Base-by-base conservation (phyloP, 2,797 vertebrate genomes). In the Microchirus variegatus region DNA sequence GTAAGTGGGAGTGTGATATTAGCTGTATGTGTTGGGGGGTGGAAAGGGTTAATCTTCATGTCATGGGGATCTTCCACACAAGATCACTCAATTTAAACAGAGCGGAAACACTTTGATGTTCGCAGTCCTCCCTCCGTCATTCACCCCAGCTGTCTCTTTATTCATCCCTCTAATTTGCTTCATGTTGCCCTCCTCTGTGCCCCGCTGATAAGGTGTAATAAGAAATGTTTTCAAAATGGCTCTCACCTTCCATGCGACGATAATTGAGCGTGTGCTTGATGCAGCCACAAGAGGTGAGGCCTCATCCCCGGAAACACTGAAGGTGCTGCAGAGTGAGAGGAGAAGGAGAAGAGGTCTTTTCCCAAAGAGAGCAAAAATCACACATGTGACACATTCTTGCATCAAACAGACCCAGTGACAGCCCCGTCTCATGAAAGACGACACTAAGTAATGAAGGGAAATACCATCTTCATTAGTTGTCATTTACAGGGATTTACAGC, bases 191-290 rank as follows among this genome's bases (percentile, higher is more conserved):
- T 80, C 74, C 83, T 64, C 77, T 68, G 82, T 13, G 77, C 65
- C 77, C 68, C 70, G 4, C 77, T 42, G 88, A 91, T 91, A 90
- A 90, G 87, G 88, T 89, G 88, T 87, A 90, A 90, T 90, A 87
- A 87, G 89, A 88, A 89, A 84, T 82, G 84, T 87, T 89, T 88
- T 80, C 65, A 72, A 72, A 81, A 80, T 52, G 65, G 67, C 74
- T 84, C 78, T 82, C 80, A 87, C 87, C 81, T 84, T 81, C 77
- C 78, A 74, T 63, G 78, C 45, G 16, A 59, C 36, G 60, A 63
- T 86, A 87, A 87, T 78, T 80, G 84, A 73, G 75, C 9, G 12
- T 43, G 66, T 59, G 52, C 50, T 47, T 50, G 77, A 75, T 58
- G 47, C 54, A 44, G 61, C 57, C 58, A 53, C 9, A 6, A 65